These are phyloP conservation scores for Scaptodrosophila lebanonensis DNA, from an alignment of 1,140 invertebrate species.

Conservation along the genomic window DNA sequence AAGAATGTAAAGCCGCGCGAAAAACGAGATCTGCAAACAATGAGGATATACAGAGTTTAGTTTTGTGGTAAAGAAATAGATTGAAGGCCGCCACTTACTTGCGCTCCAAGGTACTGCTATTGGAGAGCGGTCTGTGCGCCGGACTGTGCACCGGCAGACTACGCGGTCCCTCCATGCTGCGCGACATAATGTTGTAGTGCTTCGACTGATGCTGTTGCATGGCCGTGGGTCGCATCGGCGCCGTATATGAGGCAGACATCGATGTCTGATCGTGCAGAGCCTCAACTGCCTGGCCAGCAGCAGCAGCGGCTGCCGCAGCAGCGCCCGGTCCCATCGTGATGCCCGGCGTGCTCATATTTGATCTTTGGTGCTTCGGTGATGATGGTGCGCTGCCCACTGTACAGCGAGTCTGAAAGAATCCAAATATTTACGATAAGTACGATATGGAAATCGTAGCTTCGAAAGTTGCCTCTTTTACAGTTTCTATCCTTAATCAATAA, in stretches of 20 bases:
- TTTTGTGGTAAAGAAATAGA: not conserved
- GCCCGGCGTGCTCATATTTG: slow-evolving; percentile 76
- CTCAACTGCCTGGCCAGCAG: slow-evolving; percentile 62
- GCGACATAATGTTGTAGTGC: slow-evolving; percentile 77
- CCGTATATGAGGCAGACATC: slow-evolving; percentile 65
- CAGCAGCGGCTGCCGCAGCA: slow-evolving; percentile 12
- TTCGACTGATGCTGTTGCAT: slow-evolving; percentile 53
- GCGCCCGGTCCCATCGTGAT: slow-evolving; percentile 53
- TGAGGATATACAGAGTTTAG: no score
- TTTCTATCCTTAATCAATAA: no score
- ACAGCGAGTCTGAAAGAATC: slow-evolving; percentile 75
- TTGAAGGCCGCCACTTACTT: slow-evolving; percentile 67
- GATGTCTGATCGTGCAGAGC: slow-evolving; percentile 63
- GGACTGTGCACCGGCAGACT: slow-evolving; percentile 78
- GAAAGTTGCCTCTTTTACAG: no score
- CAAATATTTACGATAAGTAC: no score
- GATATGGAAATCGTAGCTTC: no score
- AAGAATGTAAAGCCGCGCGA: slow-evolving; percentile 78
- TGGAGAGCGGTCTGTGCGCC: slow-evolving; percentile 75
- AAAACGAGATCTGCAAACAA: slow-evolving; percentile 75
- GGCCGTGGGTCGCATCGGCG: slow-evolving; percentile 55
- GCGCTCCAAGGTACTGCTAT: slow-evolving; percentile 78
- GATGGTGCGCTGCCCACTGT: slow-evolving; percentile 82
- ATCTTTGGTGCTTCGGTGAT: slow-evolving; percentile 80
- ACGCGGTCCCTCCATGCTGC: slow-evolving; percentile 80